These are phyloP conservation scores for Gymnarchus niloticus DNA, from an alignment of 2,113 vertebrate species.

Conservation along the genomic window DNA sequence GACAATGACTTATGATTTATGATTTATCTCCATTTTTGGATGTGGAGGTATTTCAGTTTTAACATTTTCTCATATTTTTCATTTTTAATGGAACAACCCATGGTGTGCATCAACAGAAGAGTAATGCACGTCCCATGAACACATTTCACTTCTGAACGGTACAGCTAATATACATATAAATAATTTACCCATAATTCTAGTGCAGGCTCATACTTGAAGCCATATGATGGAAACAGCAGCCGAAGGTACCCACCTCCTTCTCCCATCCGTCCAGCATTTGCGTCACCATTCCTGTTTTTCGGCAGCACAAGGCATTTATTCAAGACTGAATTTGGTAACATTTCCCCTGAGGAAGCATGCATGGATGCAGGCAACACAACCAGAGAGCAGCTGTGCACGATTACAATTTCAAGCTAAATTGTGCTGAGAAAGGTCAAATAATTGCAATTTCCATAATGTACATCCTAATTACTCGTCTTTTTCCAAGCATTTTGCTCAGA, in stretches of 20 bases:
- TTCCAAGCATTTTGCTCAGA: not conserved
- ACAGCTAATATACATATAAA: not conserved
- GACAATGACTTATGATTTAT: not conserved
- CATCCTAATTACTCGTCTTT: not conserved
- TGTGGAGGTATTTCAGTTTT: not conserved
- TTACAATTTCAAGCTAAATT: not conserved
- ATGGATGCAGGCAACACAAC: not conserved
- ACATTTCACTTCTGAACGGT: not conserved
- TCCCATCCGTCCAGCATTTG: not conserved
- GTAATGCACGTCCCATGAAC: not conserved
- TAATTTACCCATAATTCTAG: not conserved
- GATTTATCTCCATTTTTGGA: no score
- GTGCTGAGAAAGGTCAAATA: slow-evolving; percentile 4
- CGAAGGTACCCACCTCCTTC: not conserved
- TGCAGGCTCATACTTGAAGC: not conserved
- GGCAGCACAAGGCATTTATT: no score
- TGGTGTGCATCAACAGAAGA: not conserved
- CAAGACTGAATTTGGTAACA: not conserved
- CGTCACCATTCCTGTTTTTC: no score
- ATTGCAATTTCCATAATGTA: slow-evolving; percentile 1
- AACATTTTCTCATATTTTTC: not conserved
- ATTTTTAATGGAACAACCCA: not conserved
- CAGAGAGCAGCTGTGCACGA: not conserved
- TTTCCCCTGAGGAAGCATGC: not conserved
- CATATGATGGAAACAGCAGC: not conserved